A percentile compares a stretch with the other conserved stretches of the same genome.
Evolutionary conservation across 2,113 vertebrate species (phyloP).

Genomic region (Aegotheles bennettii): DNA sequence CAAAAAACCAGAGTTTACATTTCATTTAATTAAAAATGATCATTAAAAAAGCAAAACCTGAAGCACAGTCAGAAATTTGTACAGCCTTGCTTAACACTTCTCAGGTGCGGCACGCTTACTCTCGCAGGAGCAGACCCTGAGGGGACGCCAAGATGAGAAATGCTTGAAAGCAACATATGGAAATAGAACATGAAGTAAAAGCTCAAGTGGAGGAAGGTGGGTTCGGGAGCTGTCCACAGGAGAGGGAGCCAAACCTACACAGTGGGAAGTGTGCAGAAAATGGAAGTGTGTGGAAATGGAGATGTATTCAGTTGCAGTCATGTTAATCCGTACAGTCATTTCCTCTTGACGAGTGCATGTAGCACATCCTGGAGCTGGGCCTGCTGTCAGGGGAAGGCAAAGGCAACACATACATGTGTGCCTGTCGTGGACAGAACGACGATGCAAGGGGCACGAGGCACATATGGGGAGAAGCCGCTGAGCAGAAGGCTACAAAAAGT

Average conservation of each 20-base stretch:
- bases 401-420: not conserved
- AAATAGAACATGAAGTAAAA: not conserved
- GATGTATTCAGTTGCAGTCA: not conserved
- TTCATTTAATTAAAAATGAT: not conserved
- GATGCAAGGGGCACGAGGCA: accelerated
- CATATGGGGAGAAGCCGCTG: not conserved
- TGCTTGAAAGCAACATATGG: not conserved
- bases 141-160: not conserved
- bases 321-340: not conserved
- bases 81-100: not conserved
- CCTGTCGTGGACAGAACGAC: not conserved
- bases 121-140: slow-evolving; percentile 12
- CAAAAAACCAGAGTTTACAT: not conserved
- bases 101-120: not conserved
- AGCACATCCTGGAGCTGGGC: not conserved
- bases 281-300: not conserved
- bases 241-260: not conserved
- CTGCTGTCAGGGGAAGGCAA: not conserved
- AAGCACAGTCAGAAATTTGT: accelerated
- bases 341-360: not conserved
- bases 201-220: not conserved
- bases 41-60: not conserved
- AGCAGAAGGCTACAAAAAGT: not conserved
- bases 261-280: not conserved
- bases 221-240: not conserved